phyloP scores from a whole-genome alignment of 2,888 invertebrate species.

The Carcina quercana region DNA sequence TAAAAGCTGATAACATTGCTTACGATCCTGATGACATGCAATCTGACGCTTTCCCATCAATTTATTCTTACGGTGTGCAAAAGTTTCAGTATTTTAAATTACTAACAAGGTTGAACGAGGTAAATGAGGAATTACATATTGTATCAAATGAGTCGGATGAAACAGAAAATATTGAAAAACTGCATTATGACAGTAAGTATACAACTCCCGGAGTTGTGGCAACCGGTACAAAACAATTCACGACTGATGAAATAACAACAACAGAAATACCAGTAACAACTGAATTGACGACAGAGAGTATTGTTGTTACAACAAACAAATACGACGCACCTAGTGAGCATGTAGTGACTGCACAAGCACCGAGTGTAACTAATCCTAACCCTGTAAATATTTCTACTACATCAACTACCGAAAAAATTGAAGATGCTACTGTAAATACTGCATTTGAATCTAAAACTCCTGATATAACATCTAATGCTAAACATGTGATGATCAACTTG shows the following conservation, averaged over 20 bases:
- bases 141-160: constrained; percentile 45
- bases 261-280: constrained; percentile 25
- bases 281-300: constrained; percentile 23
- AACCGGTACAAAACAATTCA: constrained; percentile 18
- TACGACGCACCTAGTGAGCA: constrained; percentile 38
- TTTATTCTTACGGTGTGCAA: constrained; percentile 57
- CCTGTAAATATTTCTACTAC: constrained; percentile 26
- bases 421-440: constrained; percentile 34
- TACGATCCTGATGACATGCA: constrained; percentile 62
- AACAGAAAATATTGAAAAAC: constrained; percentile 36
- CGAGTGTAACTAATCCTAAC: constrained; percentile 42
- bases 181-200: constrained; percentile 45
- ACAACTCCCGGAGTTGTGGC: constrained; percentile 15
- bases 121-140: constrained; percentile 54
- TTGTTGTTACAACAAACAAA: constrained; percentile 29
- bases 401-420: constrained; percentile 24
- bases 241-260: constrained; percentile 18
- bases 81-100: constrained; percentile 55
- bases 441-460: constrained; percentile 41
- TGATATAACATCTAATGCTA: constrained; percentile 52
- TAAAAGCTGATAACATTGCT: constrained; percentile 31
- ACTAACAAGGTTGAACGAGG: constrained; percentile 46
- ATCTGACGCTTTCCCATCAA: constrained; percentile 53
- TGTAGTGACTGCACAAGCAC: constrained; percentile 33
- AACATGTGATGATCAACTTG: constrained; percentile 86